Conservation (phyloP, 2,888 invertebrate genomes). For the Brachypalpus laphriformis region DNA sequence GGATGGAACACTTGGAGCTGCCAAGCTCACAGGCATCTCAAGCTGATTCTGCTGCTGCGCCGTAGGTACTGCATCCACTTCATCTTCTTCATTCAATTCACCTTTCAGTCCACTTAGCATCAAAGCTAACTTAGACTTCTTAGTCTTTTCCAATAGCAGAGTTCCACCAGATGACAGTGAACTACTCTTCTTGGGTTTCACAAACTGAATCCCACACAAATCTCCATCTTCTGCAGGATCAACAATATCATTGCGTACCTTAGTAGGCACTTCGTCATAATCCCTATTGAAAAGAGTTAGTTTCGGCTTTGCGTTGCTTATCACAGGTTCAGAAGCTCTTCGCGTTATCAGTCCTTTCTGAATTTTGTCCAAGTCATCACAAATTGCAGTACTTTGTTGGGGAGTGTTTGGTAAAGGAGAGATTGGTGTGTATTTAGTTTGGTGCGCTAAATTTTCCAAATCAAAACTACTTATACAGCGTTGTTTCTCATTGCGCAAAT, state of each 20-base stretch:
- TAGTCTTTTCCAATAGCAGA: conserved; percentile 78
- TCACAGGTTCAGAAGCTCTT: conserved; percentile 47
- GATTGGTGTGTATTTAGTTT: conserved; percentile 58
- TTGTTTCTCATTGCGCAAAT: conserved; percentile 9
- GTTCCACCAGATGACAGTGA: conserved; percentile 76
- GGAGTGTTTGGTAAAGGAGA: conserved; percentile 67
- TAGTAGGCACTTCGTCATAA: conserved; percentile 69
- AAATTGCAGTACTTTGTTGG: neutral
- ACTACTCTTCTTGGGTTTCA: conserved; percentile 80
- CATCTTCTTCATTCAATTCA: conserved; percentile 79
- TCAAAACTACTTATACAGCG: conserved; percentile 12
- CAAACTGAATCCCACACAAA: conserved; percentile 80
- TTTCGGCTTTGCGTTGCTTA: conserved; percentile 77
- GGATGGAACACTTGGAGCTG: conserved; percentile 32
- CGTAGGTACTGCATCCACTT: conserved; percentile 59
- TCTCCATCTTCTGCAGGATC: conserved; percentile 75
- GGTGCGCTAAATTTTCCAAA: neutral
- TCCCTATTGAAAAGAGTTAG: conserved; percentile 81
- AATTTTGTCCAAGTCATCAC: neutral
- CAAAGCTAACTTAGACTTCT: conserved; percentile 81
- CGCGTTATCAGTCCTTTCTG: conserved; percentile 10
- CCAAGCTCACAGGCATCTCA: neutral
- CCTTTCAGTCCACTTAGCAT: conserved; percentile 81
- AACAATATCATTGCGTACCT: conserved; percentile 44
- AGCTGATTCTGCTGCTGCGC: neutral